Conservation (phyloP, 2,797 vertebrate genomes). For the Pachyuromys duprasi region DNA sequence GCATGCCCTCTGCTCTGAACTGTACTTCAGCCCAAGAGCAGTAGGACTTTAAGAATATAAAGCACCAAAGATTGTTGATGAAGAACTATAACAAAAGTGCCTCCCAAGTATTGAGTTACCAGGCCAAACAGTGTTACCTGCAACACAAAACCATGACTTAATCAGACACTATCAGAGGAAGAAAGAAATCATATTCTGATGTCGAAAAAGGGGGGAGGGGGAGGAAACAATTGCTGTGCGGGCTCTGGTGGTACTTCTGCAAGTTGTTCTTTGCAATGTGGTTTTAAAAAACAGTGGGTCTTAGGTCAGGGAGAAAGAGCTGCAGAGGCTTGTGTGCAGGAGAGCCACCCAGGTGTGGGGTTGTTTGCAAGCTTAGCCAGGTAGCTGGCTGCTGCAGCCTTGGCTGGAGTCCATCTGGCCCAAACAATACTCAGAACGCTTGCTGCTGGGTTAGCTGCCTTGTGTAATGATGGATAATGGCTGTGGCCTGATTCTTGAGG, state of each 20-base stretch:
- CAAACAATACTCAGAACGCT: background rate
- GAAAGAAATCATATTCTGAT: slow-evolving; percentile 28
- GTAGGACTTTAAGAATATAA: background rate
- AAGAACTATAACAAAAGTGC: slow-evolving; percentile 19
- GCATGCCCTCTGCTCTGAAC: background rate
- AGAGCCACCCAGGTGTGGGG: slow-evolving; percentile 32
- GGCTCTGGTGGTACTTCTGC: background rate
- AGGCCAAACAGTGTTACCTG: background rate
- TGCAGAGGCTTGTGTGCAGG: background rate
- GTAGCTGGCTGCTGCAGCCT: slow-evolving; percentile 37
- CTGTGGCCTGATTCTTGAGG: slow-evolving; percentile 47
- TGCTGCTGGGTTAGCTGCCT: slow-evolving; percentile 16
- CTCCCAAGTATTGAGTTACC: background rate
- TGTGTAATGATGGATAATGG: background rate
- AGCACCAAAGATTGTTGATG: background rate
- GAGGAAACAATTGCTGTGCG: background rate
- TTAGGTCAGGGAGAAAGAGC: background rate
- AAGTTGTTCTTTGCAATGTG: background rate
- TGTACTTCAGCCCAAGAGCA: background rate
- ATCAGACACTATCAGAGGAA: slow-evolving; percentile 7
- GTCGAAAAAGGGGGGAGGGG: background rate
- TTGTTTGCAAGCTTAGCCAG: slow-evolving; percentile 1
- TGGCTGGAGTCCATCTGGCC: slow-evolving; percentile 16
- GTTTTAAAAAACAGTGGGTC: background rate
- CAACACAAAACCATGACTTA: slow-evolving; percentile 38